Evolutionary conservation across 2,797 vertebrate genomes (phyloP).

Genomic region (Pygocentrus nattereri): DNA sequence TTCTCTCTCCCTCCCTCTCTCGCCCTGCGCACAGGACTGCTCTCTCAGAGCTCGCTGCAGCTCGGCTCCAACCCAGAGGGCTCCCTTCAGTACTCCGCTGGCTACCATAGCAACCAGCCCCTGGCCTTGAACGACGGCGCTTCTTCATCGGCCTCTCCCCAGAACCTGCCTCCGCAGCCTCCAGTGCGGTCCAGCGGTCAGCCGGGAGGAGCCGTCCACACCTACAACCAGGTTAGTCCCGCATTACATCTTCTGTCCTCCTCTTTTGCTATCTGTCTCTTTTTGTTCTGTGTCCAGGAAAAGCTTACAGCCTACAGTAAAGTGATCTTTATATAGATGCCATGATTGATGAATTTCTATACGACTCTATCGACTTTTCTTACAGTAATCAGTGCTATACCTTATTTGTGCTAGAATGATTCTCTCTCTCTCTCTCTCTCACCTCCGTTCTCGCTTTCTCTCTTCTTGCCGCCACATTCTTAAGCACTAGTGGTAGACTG

Average conservation of each 20-base stretch:
- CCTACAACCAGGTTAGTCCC: conserved; percentile 94
- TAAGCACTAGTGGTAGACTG: neutral
- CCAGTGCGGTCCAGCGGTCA: conserved; percentile 82
- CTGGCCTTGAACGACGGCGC: conserved; percentile 90
- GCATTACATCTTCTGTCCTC: neutral
- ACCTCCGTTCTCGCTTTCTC: neutral
- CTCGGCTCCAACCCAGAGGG: conserved; percentile 97
- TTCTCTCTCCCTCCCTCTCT: conserved; percentile 50
- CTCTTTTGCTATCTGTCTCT: neutral
- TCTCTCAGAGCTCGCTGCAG: conserved; percentile 98
- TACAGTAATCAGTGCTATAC: neutral
- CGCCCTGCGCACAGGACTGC: conserved; percentile 87
- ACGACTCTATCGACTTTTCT: neutral
- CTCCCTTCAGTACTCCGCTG: conserved; percentile 97
- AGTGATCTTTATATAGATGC: neutral
- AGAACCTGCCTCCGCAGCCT: conserved; percentile 75
- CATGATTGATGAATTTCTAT: neutral
- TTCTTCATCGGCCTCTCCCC: conserved; percentile 84
- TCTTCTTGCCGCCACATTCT: neutral
- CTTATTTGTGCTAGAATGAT: neutral
- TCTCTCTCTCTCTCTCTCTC: neutral
- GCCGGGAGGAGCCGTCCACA: conserved; percentile 90
- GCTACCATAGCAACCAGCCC: conserved; percentile 99
- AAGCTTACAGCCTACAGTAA: neutral
- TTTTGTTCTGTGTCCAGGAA: neutral